Conservation (phyloP, 2,888 invertebrate species). For the Sympetrum striolatum region DNA sequence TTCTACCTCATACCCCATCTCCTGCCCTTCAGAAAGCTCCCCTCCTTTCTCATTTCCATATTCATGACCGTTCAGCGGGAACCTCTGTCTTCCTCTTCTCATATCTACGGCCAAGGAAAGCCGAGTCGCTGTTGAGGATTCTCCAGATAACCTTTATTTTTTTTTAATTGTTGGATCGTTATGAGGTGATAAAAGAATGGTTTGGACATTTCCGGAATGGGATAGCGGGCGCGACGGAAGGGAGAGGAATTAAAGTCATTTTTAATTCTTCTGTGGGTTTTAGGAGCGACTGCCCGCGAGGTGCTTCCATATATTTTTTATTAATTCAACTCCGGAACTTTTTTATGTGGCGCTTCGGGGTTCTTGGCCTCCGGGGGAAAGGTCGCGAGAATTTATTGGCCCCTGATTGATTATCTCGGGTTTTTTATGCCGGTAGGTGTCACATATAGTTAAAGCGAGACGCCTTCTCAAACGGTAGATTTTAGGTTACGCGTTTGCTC, state of each 20-base stretch:
- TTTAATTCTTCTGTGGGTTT: not conserved
- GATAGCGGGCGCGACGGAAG: not conserved
- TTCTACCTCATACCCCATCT: not conserved
- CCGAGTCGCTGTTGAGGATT: not conserved
- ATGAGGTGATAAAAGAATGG: constrained; percentile 27
- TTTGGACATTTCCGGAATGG: constrained; percentile 23
- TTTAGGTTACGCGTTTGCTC: not conserved
- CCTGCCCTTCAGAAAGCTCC: not conserved
- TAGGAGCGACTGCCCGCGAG: not conserved
- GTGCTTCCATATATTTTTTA: not conserved
- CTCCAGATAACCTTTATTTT: constrained; percentile 9
- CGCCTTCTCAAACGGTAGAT: not conserved
- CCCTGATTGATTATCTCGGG: not conserved
- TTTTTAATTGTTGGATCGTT: constrained; percentile 37
- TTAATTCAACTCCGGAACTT: too few species aligned
- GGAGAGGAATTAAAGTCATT: not conserved
- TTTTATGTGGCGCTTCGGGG: not conserved
- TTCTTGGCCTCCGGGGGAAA: not conserved
- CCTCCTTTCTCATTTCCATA: not conserved
- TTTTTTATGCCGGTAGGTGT: not conserved
- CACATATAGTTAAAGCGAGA: constrained; percentile 1
- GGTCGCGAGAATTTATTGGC: not conserved
- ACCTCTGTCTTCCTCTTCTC: not conserved
- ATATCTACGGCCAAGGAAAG: not conserved
- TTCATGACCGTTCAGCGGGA: not conserved